Percentiles rank a stretch among this genome's conserved stretches.
Conservation (phyloP, 53 echinoderm and acorn worm genomes). For the Holothuria scabra region DNA sequence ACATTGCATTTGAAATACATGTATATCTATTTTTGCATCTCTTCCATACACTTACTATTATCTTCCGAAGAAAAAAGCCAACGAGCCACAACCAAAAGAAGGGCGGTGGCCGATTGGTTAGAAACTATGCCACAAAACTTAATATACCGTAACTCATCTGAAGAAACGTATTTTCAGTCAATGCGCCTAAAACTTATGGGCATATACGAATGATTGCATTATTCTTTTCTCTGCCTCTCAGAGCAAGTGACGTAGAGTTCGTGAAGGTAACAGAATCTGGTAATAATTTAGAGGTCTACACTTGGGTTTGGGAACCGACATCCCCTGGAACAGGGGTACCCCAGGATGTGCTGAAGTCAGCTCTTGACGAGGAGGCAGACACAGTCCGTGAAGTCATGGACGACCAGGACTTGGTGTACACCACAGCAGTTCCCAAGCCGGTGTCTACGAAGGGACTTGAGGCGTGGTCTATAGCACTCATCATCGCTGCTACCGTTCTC, state of each 20-base stretch:
- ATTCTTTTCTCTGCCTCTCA: neutral
- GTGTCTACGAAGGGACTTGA: neutral
- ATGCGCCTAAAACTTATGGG: too few relatives aligned
- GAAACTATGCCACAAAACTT: too few relatives aligned
- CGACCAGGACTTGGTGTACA: constrained; percentile 1
- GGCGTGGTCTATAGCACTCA: constrained; percentile 39
- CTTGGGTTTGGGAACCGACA: constrained; percentile 72
- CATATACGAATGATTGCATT: too few relatives aligned
- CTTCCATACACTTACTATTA: too few relatives aligned
- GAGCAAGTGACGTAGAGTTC: constrained; percentile 64
- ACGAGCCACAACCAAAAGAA: too few relatives aligned
- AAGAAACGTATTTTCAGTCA: too few relatives aligned
- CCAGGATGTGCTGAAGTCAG: constrained; percentile 39
- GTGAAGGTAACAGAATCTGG: constrained; percentile 42
- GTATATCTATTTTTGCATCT: too few relatives aligned
- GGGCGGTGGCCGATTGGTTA: too few relatives aligned
- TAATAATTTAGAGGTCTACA: constrained; percentile 67
- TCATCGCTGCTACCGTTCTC: constrained; percentile 10
- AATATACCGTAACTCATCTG: too few relatives aligned
- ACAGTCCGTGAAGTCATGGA: constrained; percentile 23
- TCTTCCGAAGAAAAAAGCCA: too few relatives aligned
- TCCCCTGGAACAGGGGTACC: constrained; percentile 21
- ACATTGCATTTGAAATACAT: too few relatives aligned
- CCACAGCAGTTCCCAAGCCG: neutral
- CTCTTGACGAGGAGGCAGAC: constrained; percentile 23